phyloP scores from a whole-genome alignment of 2,888 invertebrate genomes.

The Drosophila paracracens region DNA sequence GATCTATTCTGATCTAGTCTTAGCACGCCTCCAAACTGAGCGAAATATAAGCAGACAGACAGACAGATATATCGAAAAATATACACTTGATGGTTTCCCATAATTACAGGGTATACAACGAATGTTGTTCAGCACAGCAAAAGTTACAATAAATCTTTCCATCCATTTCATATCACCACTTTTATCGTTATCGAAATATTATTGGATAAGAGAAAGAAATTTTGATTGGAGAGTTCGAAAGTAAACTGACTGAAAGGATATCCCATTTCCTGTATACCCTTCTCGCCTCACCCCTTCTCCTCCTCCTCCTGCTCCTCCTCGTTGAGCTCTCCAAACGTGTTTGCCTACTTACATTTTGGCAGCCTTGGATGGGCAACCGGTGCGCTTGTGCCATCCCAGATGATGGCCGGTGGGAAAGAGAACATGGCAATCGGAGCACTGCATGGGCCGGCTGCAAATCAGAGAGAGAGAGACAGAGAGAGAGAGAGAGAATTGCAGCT shows the following conservation, averaged over 20 bases:
- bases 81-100: background rate
- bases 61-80: too few species aligned
- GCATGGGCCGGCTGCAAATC: conserved; percentile 82
- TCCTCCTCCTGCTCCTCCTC: background rate
- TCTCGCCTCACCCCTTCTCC: background rate
- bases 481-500: background rate
- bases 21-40: too few species aligned
- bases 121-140: background rate
- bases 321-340: too few species aligned
- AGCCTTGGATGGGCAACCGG: conserved; percentile 84
- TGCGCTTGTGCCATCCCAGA: conserved; percentile 84
- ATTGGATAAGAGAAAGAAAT: too few species aligned
- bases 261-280: background rate
- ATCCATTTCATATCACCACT: background rate
- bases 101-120: background rate
- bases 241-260: background rate
- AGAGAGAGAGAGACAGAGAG: background rate
- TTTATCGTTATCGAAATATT: background rate
- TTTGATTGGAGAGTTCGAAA: too few species aligned
- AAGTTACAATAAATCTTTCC: background rate
- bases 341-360: conserved; percentile 79
- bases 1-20: too few species aligned
- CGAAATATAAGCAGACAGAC: too few species aligned
- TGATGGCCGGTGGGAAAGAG: conserved; percentile 84
- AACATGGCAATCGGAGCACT: conserved; percentile 84